Evolutionary conservation across 2,797 vertebrate species (phyloP).

Genomic region (Macrochelys suwanniensis): DNA sequence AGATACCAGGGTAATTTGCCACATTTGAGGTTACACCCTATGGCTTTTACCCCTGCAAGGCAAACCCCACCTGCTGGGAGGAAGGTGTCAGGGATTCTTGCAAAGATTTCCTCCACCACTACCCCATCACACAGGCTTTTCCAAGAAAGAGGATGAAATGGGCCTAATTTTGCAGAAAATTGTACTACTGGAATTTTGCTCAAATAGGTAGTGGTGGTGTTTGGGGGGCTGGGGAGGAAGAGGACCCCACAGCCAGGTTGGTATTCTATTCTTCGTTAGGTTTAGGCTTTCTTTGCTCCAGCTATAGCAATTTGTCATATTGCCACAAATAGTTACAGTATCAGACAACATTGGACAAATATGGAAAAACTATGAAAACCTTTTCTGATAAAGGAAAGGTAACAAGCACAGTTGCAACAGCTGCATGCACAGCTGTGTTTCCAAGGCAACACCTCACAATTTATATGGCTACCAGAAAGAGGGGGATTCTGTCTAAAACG

Average conservation of each 20-base stretch:
- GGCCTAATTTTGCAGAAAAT: not conserved
- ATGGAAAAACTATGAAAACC: conserved; percentile 59
- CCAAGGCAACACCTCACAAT: conserved; percentile 68
- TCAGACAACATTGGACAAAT: conserved; percentile 60
- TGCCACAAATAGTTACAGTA: conserved; percentile 50
- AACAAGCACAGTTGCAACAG: conserved; percentile 69
- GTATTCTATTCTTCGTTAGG: not conserved
- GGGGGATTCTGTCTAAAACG: conserved; percentile 60
- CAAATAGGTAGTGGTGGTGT: not conserved
- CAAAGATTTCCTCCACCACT: not conserved
- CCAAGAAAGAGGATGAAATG: not conserved
- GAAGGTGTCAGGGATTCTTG: not conserved
- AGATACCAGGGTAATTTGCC: not conserved
- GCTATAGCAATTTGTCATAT: conserved; percentile 49
- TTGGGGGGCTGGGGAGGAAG: not conserved
- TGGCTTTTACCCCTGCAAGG: not conserved
- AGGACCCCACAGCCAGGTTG: not conserved
- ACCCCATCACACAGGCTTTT: not conserved
- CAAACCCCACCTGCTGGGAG: not conserved
- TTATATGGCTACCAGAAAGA: conserved; percentile 56
- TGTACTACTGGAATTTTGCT: not conserved
- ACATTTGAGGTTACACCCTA: not conserved
- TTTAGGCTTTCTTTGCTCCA: conserved; percentile 46
- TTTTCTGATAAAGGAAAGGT: conserved; percentile 63
- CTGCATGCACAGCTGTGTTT: conserved; percentile 77